Conservation (phyloP, 2,888 invertebrate species). For the Spisula solida region DNA sequence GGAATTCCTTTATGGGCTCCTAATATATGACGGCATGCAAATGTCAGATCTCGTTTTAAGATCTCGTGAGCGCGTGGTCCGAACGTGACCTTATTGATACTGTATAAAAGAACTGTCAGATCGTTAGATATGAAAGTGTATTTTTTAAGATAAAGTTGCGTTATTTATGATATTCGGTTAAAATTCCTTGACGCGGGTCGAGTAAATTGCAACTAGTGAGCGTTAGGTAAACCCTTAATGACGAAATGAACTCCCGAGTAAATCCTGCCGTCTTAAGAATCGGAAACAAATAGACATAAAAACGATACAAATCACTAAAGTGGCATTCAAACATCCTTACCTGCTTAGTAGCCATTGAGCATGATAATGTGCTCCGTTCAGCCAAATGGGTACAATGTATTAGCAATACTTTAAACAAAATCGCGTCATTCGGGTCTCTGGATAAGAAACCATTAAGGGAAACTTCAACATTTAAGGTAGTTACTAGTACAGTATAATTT, state of each 20-base stretch:
- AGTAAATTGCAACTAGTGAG: conserved; percentile 10
- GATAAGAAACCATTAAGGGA: background rate
- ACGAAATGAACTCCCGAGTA: background rate
- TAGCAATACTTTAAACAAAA: background rate
- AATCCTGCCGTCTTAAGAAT: background rate
- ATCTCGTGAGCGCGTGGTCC: conserved; percentile 44
- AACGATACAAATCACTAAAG: background rate
- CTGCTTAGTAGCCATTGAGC: background rate
- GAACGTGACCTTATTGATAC: conserved; percentile 44
- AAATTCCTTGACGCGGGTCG: background rate
- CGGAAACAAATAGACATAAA: conserved; percentile 5
- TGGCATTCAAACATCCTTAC: background rate
- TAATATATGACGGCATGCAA: conserved; percentile 46
- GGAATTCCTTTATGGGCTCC: conserved; percentile 37
- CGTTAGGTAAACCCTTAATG: background rate
- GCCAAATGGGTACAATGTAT: background rate
- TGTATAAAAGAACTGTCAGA: conserved; percentile 32
- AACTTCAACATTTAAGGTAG: background rate
- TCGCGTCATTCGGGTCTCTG: background rate
- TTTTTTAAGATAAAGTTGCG: conserved; percentile 37
- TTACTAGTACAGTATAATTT: too few relatives aligned
- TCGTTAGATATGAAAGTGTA: conserved; percentile 35
- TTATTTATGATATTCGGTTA: conserved; percentile 34
- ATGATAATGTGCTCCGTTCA: background rate
- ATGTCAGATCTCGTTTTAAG: conserved; percentile 42